A percentile compares a stretch with the other conserved stretches of the same genome.
Conservation (phyloP, 2,888 invertebrate genomes). For the Brenthis ino region DNA sequence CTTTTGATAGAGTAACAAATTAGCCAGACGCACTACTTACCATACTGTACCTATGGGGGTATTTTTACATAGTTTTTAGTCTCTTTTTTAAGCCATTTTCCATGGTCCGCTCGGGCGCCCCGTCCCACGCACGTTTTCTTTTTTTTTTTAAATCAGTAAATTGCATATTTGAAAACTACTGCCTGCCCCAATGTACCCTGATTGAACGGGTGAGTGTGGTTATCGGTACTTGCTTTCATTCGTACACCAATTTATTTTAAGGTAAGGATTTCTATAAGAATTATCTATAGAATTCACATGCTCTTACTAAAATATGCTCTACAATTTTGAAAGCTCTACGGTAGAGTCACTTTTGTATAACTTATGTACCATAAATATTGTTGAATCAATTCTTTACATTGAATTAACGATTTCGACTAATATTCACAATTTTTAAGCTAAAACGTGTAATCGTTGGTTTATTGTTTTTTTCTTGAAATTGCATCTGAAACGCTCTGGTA, state of each 20-base stretch:
- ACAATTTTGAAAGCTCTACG: no score
- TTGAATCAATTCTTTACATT: neutral
- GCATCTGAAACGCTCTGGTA: conserved; percentile 21
- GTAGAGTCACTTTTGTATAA: neutral
- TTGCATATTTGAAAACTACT: conserved; percentile 81
- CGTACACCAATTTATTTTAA: conserved; percentile 43
- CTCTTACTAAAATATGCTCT: neutral
- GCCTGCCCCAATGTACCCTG: conserved; percentile 48
- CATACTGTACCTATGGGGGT: conserved; percentile 67
- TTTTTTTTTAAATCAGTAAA: conserved; percentile 79
- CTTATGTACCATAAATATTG: neutral
- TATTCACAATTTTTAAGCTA: neutral
- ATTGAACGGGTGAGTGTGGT: conserved; percentile 48
- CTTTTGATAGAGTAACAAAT: conserved; percentile 49
- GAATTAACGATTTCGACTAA: neutral
- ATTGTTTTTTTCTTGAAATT: conserved; percentile 33
- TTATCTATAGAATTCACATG: neutral
- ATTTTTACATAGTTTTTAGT: conserved; percentile 67
- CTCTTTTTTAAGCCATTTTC: conserved; percentile 71
- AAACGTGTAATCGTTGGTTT: conserved; percentile 13
- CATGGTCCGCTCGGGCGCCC: conserved; percentile 64
- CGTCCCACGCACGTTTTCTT: conserved; percentile 51
- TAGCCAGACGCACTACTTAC: conserved; percentile 62
- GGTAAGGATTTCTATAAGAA: conserved; percentile 36
- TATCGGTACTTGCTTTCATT: conserved; percentile 38